These are phyloP conservation scores for Galemys pyrenaicus DNA, from an alignment of 2,113 vertebrate genomes.

Conservation along the genomic window DNA sequence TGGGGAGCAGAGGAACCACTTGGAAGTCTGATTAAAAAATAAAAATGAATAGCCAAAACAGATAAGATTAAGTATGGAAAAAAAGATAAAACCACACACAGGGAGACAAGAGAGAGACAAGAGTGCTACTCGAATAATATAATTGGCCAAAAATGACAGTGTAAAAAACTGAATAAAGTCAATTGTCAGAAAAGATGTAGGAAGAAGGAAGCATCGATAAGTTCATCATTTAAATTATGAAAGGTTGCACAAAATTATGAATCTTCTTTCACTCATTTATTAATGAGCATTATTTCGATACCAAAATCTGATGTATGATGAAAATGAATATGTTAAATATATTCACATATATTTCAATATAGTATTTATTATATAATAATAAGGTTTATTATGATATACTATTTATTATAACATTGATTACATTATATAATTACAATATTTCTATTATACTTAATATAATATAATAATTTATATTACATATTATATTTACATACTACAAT, in stretches of 20 bases:
- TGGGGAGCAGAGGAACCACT: neutral
- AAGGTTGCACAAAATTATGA: neutral
- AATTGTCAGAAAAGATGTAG: neutral
- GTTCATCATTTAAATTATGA: neutral
- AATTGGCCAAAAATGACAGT: neutral
- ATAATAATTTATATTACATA: too few relatives aligned
- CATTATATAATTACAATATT: too few relatives aligned
- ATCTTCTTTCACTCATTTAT: neutral
- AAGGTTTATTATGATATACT: too few relatives aligned
- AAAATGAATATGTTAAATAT: neutral
- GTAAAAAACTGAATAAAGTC: neutral
- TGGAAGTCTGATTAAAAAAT: neutral
- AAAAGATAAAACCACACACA: neutral
- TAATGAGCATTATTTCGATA: neutral
- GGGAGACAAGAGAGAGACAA: neutral
- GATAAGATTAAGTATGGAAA: neutral
- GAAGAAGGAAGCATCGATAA: neutral
- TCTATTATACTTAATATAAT: too few relatives aligned
- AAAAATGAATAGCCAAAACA: neutral
- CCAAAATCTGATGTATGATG: neutral
- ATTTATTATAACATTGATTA: too few relatives aligned
- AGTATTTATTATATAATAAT: too few relatives aligned
- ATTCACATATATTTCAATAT: too few relatives aligned
- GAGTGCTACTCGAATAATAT: neutral
- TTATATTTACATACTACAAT: too few relatives aligned